Conservation (phyloP, 1,140 invertebrate species). For the Heliconius nattereri region DNA sequence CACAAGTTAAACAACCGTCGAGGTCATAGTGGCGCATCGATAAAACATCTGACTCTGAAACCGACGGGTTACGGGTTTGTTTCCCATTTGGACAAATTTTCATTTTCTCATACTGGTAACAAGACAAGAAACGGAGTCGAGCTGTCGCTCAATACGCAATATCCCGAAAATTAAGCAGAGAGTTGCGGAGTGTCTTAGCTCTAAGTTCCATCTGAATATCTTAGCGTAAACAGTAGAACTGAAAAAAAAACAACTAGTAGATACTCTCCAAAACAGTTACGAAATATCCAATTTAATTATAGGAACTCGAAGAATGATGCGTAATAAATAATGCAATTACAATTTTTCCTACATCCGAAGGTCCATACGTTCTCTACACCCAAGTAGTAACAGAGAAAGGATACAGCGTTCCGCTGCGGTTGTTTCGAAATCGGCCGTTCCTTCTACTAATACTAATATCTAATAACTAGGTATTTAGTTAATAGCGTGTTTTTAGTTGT, state of each 20-base stretch:
- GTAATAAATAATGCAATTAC: not conserved
- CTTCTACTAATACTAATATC: not conserved
- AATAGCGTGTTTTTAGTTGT: not conserved
- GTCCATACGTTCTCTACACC: slow-evolving; percentile 37
- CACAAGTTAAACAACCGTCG: too few relatives aligned
- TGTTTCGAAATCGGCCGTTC: slow-evolving; percentile 43
- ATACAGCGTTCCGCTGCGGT: slow-evolving; percentile 50
- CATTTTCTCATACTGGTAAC: too few relatives aligned
- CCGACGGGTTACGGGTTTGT: too few relatives aligned
- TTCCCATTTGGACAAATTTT: too few relatives aligned
- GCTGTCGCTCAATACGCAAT: too few relatives aligned
- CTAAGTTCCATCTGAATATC: too few relatives aligned
- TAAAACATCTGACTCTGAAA: too few relatives aligned
- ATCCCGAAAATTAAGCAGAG: too few relatives aligned
- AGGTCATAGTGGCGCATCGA: too few relatives aligned
- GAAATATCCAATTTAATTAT: not conserved
- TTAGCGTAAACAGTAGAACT: too few relatives aligned
- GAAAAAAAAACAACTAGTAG: not conserved
- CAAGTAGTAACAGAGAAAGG: slow-evolving; percentile 48
- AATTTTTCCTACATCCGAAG: slow-evolving; percentile 38
- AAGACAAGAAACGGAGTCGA: too few relatives aligned
- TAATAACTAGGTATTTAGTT: not conserved
- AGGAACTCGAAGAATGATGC: not conserved
- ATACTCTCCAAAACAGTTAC: not conserved
- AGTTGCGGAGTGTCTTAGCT: too few relatives aligned